Evolutionary conservation across 2,888 invertebrate genomes (phyloP).

Genomic region (Nasonia oneida): DNA sequence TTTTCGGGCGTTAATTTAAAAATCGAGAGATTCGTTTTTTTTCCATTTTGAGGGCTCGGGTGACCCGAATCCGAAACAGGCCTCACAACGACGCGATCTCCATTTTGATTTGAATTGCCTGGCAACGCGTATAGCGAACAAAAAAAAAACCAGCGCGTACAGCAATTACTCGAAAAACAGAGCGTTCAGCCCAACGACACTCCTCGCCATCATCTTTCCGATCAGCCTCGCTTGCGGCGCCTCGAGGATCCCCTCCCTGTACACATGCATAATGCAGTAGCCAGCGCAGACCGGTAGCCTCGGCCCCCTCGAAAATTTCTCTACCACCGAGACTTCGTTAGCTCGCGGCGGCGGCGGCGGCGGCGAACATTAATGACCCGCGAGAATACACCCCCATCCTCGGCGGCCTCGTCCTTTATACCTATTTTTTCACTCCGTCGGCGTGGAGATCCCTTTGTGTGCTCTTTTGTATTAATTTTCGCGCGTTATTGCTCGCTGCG

Average conservation of each 20-base stretch:
- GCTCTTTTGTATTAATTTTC: constrained; percentile 7
- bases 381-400: constrained; percentile 68
- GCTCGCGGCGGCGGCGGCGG: constrained; percentile 54
- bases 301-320: constrained; percentile 30
- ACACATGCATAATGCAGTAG: constrained; percentile 69
- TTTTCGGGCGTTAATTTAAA: neutral
- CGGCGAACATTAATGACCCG: constrained; percentile 72
- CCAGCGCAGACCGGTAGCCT: neutral
- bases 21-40: too few species aligned
- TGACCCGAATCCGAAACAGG: neutral
- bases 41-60: too few species aligned
- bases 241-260: constrained; percentile 67
- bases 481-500: neutral
- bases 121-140: too few species aligned
- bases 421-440: neutral
- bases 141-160: too few species aligned
- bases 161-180: neutral
- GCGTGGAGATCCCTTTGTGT: neutral
- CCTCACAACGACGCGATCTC: too few species aligned
- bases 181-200: neutral
- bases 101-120: too few species aligned
- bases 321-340: constrained; percentile 68
- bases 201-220: neutral
- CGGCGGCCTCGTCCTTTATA: constrained; percentile 27
- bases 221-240: constrained; percentile 26